Base-by-base conservation (phyloP, 2,113 vertebrate species). In the Catharus minimus region DNA sequence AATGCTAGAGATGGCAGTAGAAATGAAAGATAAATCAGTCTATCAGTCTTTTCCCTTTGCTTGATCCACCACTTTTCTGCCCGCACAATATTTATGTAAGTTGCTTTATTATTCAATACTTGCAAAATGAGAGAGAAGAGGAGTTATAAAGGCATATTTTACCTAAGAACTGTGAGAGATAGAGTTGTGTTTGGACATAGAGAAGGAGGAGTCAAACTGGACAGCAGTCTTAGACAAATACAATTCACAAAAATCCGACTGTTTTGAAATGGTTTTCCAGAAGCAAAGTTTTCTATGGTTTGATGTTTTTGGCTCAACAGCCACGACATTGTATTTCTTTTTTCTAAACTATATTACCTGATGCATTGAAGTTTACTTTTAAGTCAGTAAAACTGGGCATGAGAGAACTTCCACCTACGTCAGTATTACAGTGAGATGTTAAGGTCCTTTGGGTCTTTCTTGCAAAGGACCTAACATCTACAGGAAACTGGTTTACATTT, bases 361-460 rank as follows among this genome's bases (percentile, higher is more conserved):
- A 33, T 69, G 16, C 10, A 26, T 27, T 38, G n/a, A 76, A 64
- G 7, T 49, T 9, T 27, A 50, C 10, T n/a, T 84, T 58, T 50
- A 55, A 68, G 39, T 46, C 2, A 38, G 15, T 78, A 81, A 62
- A 84, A 74, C 9, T 58, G 38, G 18, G 33, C 1, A 2, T 66
- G 28, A 74, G 52, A n/a, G 12, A 58, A 33, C 43, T 73, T 69
- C 23, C 3, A 13, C 0, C 0, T 44, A 5, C 11, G 38, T 38
- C 38, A n/a, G 10, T 33, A 13, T 46, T 49, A 21, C 0, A 5
- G 57, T 22, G 16, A 49, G 7, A 19, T 32, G 11, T 32, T 6
- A 55, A 61, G 26, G 38, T 22, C 44, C 13, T 76, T 41, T 49
- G 38, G 4, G 8, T 4, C 39, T 71, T 62, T 56, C 50, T 44